A percentile compares a stretch with the other conserved stretches of the same genome.
phyloP scores from a whole-genome alignment of 2,888 invertebrate species.

The Automeris io region DNA sequence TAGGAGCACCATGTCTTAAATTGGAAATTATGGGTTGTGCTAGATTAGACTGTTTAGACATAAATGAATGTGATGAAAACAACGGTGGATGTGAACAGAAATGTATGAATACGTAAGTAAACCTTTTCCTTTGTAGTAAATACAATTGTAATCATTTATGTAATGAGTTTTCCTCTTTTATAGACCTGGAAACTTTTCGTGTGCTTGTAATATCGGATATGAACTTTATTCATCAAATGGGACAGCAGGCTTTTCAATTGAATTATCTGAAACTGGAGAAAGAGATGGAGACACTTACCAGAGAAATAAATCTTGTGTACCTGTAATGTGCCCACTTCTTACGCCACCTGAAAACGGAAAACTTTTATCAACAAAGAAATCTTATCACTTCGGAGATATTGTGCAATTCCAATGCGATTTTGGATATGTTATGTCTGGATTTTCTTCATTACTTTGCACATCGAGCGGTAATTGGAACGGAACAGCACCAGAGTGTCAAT shows the following conservation, averaged over 20 bases:
- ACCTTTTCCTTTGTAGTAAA: neutral
- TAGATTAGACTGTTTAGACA: slow-evolving; percentile 90
- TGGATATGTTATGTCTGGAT: slow-evolving; percentile 94
- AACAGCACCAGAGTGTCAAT: slow-evolving; percentile 93
- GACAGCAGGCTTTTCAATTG: slow-evolving; percentile 90
- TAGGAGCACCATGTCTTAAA: slow-evolving; percentile 91
- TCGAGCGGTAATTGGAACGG: slow-evolving; percentile 96
- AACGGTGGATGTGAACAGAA: slow-evolving; percentile 97
- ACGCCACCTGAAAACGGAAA: slow-evolving; percentile 90
- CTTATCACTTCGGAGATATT: slow-evolving; percentile 93
- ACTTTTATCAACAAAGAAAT: slow-evolving; percentile 86
- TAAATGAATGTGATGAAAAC: slow-evolving; percentile 90
- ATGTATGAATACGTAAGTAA: slow-evolving; percentile 86
- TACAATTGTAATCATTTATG: neutral
- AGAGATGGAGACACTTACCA: slow-evolving; percentile 93
- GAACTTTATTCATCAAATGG: slow-evolving; percentile 92
- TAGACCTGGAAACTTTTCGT: slow-evolving; percentile 90
- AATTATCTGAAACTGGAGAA: slow-evolving; percentile 88
- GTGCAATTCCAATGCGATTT: slow-evolving; percentile 96
- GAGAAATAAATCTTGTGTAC: slow-evolving; percentile 96
- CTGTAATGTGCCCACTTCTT: slow-evolving; percentile 90
- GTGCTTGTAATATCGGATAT: slow-evolving; percentile 93
- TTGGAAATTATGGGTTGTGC: slow-evolving; percentile 96
- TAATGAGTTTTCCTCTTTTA: slow-evolving; percentile 13
- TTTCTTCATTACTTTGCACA: slow-evolving; percentile 89